These are phyloP conservation scores for Ceratotherium simum DNA, from an alignment of 2,113 vertebrate genomes.

Conservation along the genomic window DNA sequence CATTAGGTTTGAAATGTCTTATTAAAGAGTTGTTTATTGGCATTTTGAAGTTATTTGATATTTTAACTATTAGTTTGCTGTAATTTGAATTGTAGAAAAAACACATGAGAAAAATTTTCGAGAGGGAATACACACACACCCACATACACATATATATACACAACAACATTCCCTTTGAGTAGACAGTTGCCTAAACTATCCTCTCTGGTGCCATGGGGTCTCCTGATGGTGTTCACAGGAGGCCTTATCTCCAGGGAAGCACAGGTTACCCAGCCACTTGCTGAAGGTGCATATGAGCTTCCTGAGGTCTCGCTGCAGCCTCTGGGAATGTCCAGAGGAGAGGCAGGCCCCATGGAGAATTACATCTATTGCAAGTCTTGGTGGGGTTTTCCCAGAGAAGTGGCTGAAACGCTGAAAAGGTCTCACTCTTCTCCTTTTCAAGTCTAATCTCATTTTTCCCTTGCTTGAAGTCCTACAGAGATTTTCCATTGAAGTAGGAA, in stretches of 20 bases:
- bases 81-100: not conserved
- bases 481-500: not conserved
- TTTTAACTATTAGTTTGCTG: not conserved
- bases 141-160: not conserved
- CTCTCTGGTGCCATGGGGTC: not conserved
- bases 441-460: not conserved
- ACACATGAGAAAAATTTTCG: not conserved
- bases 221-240: not conserved
- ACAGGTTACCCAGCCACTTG: not conserved
- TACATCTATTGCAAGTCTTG: not conserved
- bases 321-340: not conserved
- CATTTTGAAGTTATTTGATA: not conserved
- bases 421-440: not conserved
- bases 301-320: not conserved
- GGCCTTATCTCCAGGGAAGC: not conserved
- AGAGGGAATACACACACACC: not conserved
- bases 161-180: not conserved
- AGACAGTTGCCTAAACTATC: not conserved
- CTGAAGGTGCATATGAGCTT: not conserved
- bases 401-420: not conserved
- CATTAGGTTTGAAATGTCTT: not conserved
- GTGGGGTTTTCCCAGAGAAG: not conserved
- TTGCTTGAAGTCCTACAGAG: not conserved
- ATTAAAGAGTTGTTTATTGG: not conserved
- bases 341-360: not conserved